Evolutionary conservation across 1,140 invertebrate genomes (phyloP).

Genomic region (Phymorhynchus buccinoides): DNA sequence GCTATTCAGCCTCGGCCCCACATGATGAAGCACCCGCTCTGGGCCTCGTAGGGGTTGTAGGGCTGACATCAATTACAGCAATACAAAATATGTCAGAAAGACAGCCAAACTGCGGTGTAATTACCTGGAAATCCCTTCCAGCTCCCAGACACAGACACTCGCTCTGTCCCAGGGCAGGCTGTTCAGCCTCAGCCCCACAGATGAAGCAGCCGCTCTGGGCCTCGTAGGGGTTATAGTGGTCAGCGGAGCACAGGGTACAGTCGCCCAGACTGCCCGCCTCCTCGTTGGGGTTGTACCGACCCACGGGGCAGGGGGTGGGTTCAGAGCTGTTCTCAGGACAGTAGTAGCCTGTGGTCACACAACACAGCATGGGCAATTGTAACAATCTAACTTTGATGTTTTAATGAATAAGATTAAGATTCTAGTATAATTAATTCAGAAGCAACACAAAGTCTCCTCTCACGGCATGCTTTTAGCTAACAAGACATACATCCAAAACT

Average conservation of each 20-base stretch:
- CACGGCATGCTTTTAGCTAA: no score
- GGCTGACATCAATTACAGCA: no score
- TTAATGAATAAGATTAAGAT: no score
- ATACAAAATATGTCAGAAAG: no score
- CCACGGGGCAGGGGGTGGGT: conserved; percentile 58
- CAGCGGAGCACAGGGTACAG: conserved; percentile 60
- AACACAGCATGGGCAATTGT: no score
- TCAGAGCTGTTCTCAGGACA: conserved; percentile 58
- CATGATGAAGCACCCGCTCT: no score
- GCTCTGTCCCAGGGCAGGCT: conserved; percentile 55
- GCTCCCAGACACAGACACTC: conserved; percentile 64
- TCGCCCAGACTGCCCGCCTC: conserved; percentile 53
- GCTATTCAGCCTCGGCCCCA: no score
- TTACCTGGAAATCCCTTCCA: conserved; percentile 70
- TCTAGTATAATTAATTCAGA: no score
- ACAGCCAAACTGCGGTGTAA: neutral
- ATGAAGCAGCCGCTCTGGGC: conserved; percentile 64
- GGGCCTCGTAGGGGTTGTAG: no score
- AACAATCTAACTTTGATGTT: no score
- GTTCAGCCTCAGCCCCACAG: conserved; percentile 65
- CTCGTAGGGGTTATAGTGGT: conserved; percentile 66
- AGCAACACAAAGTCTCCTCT: no score
- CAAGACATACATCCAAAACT: no score
- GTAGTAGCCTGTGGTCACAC: conserved; percentile 70
- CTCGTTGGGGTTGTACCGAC: conserved; percentile 57